Evolutionary conservation across 2,797 vertebrate genomes (phyloP).

Genomic region (Bradypodion ventrale): DNA sequence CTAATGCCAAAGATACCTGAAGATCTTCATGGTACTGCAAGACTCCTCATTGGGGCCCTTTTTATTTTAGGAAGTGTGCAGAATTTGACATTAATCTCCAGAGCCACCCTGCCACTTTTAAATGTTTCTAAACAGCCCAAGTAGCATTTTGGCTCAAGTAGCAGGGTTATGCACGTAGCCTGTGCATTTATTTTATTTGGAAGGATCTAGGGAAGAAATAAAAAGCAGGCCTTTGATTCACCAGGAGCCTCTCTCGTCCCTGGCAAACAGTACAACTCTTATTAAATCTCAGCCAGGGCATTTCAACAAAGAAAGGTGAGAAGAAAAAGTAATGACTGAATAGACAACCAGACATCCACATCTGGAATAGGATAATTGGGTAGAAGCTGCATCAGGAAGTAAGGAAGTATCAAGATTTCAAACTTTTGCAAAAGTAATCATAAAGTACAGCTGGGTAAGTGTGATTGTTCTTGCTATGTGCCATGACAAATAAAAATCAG

Average conservation of each 20-base stretch:
- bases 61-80: background rate
- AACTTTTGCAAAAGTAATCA: background rate
- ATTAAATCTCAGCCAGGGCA: too few species aligned
- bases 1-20: too few species aligned
- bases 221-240: background rate
- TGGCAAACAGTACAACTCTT: background rate
- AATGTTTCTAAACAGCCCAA: accelerated
- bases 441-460: background rate
- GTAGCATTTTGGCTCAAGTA: background rate
- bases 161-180: background rate
- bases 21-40: too few species aligned
- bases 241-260: background rate
- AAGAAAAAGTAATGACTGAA: background rate
- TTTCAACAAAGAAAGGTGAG: background rate
- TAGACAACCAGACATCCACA: background rate
- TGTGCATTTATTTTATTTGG: background rate
- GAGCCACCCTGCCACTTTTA: background rate
- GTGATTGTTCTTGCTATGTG: too few species aligned
- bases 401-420: background rate
- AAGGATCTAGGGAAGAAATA: background rate
- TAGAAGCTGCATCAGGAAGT: too few species aligned
- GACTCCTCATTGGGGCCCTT: too few species aligned
- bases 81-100: background rate
- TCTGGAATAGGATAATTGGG: background rate
- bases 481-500: background rate